Conservation (phyloP, 1,140 invertebrate species). For the Ceratosolen solmsi region DNA sequence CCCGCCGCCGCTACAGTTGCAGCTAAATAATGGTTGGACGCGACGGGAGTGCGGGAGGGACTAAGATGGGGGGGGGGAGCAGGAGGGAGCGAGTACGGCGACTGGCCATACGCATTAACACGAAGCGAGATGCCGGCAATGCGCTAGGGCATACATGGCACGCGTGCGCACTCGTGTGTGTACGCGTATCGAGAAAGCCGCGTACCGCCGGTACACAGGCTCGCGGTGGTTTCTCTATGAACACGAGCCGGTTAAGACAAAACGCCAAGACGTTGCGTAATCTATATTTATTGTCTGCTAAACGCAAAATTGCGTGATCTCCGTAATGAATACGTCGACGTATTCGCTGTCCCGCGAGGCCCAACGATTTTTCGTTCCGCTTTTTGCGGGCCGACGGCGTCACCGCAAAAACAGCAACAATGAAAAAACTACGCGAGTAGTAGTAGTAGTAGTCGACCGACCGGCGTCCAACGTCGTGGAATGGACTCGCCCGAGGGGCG, state of each 20-base stretch:
- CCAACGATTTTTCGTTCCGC: neutral
- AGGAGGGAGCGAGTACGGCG: neutral
- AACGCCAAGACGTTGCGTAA: conserved; percentile 61
- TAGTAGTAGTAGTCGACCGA: neutral
- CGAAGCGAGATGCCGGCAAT: neutral
- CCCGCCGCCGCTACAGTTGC: too few relatives aligned
- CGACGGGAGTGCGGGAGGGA: neutral
- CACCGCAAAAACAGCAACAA: conserved; percentile 52
- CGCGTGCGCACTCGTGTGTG: too few relatives aligned
- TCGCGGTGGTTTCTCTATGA: too few relatives aligned
- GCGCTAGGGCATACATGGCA: neutral
- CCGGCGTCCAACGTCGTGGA: too few relatives aligned
- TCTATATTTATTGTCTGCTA: conserved; percentile 62
- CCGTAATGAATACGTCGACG: too few relatives aligned
- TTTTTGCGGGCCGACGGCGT: conserved; percentile 33
- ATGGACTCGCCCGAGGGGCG: conserved; percentile 23
- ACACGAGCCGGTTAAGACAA: neutral
- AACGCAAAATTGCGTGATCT: conserved; percentile 48
- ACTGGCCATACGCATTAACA: too few relatives aligned
- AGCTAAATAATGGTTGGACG: too few relatives aligned
- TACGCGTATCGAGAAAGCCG: too few relatives aligned
- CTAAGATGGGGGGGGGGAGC: neutral
- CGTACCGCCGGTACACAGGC: too few relatives aligned
- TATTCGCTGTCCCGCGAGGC: too few relatives aligned
- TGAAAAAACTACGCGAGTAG: neutral